A percentile compares a stretch with the other conserved stretches of the same genome.
Conservation (phyloP, 2,113 vertebrate genomes). For the Cercopithecus mona region DNA sequence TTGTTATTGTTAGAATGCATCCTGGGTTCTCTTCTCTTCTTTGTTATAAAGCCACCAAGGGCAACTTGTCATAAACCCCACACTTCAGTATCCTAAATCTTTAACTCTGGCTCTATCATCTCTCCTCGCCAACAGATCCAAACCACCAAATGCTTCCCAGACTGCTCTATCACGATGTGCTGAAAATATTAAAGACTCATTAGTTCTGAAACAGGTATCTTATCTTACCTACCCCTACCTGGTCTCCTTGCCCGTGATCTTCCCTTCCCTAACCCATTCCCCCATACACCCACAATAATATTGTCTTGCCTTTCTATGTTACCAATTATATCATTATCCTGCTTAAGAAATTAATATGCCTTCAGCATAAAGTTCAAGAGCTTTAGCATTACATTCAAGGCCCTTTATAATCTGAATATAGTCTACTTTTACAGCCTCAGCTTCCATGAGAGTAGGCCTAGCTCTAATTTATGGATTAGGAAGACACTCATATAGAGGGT, state of each 20-base stretch:
- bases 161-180: background rate
- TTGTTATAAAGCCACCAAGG: background rate
- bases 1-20: background rate
- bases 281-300: background rate
- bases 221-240: background rate
- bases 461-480: background rate
- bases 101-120: background rate
- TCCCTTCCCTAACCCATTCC: rapidly evolving
- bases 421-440: background rate
- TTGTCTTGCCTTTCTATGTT: background rate
- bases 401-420: background rate
- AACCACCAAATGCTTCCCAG: background rate
- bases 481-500: background rate
- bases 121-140: background rate
- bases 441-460: background rate
- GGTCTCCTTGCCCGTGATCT: background rate
- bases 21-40: background rate
- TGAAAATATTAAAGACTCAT: background rate
- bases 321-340: background rate
- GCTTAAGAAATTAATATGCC: background rate
- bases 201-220: background rate
- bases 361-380: background rate
- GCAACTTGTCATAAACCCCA: background rate
- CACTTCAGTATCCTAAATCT: background rate
- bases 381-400: background rate